Evolutionary conservation across 1,140 invertebrate genomes (phyloP), one percentile per base, ranked within the genome.

Genomic region (Melipona quadrifasciata): DNA sequence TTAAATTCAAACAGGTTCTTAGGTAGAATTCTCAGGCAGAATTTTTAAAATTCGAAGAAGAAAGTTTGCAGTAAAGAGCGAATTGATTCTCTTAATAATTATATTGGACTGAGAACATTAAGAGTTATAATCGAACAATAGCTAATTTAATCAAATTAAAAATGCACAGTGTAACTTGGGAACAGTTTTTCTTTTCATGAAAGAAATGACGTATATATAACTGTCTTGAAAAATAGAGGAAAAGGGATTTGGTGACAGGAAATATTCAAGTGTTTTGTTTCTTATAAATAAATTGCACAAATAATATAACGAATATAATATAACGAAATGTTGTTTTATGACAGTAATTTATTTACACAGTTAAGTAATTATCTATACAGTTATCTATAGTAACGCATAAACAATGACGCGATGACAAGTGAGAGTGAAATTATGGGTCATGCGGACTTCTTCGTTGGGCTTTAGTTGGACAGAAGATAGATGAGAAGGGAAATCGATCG

Each of bases 281-380:
- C 6, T 65, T 1, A 47, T 10, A 10, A 47, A 47, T 47, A 6
- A 47, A 1, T 47, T 6, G 12, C 14, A 10, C 5, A 27, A 27
- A 27, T 64, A 27, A 27, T 14, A 27, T 31, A 65, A n/a, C n/a
- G 19, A 67, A 4, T 8, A 58, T 19, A 1, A 34, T 24, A 1
- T 21, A 17, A 70, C 64, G 16, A 24, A 31, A 61, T 11, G 61
- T 17, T 34, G 31, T 61, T 24, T 47, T n/a, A 31, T 58, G 31
- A 70, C 68, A 57, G 27, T 53, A 58, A 51, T 83, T 83, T 83
- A 83, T 83, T 83, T 83, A 83, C 64, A 83, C 31, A 78, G 19
- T 27, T 53, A 55, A n/a, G 2, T 78, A 83, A 47, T 47, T 58
- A 53, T 34, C 39, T 47, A 11, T 68, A 78, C 39, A 78, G 12